Evolutionary conservation across 2,797 vertebrate species (phyloP).

Genomic region (Melanotaenia maccullochi): DNA sequence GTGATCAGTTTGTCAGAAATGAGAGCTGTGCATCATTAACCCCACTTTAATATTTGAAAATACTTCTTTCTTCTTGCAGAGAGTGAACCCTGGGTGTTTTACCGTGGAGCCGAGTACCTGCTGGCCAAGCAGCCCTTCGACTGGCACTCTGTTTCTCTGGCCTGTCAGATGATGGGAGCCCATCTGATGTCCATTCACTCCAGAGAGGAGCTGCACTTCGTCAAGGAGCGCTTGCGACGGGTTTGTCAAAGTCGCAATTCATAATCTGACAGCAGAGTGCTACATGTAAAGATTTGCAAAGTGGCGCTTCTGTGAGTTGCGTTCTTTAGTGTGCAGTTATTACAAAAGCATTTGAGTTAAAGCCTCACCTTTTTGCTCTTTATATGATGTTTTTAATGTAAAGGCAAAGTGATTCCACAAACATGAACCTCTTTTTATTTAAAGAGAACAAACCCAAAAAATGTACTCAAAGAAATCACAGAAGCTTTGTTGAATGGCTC

Average conservation of each 20-base stretch:
- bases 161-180: conserved; percentile 89
- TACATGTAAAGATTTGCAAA: not conserved
- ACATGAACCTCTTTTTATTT: not conserved
- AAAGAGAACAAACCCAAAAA: conserved; percentile 11
- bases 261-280: not conserved
- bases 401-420: not conserved
- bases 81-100: conserved; percentile 88
- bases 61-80: conserved; percentile 60
- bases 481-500: conserved; percentile 14
- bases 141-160: conserved; percentile 86
- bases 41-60: not conserved
- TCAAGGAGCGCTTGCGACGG: conserved; percentile 86
- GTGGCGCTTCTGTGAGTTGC: not conserved
- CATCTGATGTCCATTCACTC: conserved; percentile 89
- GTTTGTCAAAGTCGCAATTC: conserved; percentile 69
- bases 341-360: not conserved
- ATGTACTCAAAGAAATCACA: conserved; percentile 11
- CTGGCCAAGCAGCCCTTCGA: conserved; percentile 80
- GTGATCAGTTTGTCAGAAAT: not conserved
- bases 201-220: conserved; percentile 87
- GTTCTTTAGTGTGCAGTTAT: not conserved
- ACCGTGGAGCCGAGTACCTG: conserved; percentile 89
- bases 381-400: not conserved
- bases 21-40: not conserved
- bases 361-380: not conserved